Percentiles rank a stretch among this genome's conserved stretches.
Conservation (phyloP, 2,113 vertebrate species). For the Podilymbus podiceps region DNA sequence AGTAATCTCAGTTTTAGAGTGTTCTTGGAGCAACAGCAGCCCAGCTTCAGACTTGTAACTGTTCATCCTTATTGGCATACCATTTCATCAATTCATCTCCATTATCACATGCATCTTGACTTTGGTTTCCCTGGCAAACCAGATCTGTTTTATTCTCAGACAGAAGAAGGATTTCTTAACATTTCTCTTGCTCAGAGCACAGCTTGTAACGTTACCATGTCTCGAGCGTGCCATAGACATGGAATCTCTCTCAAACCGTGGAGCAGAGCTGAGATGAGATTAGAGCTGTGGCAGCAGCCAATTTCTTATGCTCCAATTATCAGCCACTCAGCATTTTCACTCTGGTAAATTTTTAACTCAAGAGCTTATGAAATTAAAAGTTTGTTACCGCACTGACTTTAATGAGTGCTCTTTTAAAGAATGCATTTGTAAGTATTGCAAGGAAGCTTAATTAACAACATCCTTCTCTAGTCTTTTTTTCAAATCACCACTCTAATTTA, state of each 20-base stretch:
- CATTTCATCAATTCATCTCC: neutral
- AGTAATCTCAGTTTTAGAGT: neutral
- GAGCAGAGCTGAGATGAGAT: neutral
- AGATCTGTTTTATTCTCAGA: constrained; percentile 49
- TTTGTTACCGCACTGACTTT: neutral
- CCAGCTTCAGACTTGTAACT: constrained; percentile 14
- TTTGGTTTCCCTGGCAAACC: constrained; percentile 58
- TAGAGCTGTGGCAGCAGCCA: neutral
- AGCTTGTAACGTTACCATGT: neutral
- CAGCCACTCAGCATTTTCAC: neutral
- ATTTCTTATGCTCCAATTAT: neutral
- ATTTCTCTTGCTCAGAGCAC: constrained; percentile 11
- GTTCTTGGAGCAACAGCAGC: neutral
- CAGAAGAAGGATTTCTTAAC: constrained; percentile 39
- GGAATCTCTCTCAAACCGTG: constrained; percentile 19
- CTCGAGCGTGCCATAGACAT: neutral
- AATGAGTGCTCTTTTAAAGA: neutral
- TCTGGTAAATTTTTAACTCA: neutral
- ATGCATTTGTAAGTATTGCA: neutral
- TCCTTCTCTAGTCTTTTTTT: neutral
- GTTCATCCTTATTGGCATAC: constrained; percentile 23
- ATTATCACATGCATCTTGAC: constrained; percentile 30
- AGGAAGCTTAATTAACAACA: neutral
- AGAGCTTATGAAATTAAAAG: neutral
- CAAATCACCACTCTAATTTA: neutral